Evolutionary conservation across 1,140 invertebrate species (phyloP).

Genomic region (Hermetia illucens): DNA sequence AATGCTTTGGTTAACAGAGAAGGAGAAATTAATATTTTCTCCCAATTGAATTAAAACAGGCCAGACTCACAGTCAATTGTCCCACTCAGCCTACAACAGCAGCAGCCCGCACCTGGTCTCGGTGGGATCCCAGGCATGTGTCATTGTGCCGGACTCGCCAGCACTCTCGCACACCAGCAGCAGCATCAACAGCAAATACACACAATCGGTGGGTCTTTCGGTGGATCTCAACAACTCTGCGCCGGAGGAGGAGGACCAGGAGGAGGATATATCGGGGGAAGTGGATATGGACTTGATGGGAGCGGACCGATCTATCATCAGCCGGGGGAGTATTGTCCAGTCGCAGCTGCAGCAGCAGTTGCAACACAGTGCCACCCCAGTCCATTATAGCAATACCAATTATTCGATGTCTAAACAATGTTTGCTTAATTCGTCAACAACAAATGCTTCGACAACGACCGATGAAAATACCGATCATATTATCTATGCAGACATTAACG

Average conservation of each 20-base stretch:
- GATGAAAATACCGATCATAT: constrained; percentile 26
- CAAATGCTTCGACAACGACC: constrained; percentile 26
- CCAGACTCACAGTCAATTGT: constrained; percentile 26
- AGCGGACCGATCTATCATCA: constrained; percentile 32
- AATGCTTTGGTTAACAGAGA: too few species aligned
- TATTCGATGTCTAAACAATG: constrained; percentile 33
- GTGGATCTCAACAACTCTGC: constrained; percentile 32
- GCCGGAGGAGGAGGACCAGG: constrained; percentile 27
- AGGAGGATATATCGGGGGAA: constrained; percentile 27
- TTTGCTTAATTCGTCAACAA: constrained; percentile 21
- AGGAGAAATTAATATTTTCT: too few species aligned
- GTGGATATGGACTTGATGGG: constrained; percentile 31
- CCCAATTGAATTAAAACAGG: too few species aligned
- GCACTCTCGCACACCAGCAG: constrained; percentile 25
- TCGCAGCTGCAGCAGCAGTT: constrained; percentile 29
- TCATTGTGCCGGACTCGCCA: constrained; percentile 28
- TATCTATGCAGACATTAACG: constrained; percentile 30
- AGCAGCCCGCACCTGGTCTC: constrained; percentile 31
- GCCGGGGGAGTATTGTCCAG: constrained; percentile 30
- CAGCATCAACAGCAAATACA: constrained; percentile 21
- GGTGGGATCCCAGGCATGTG: constrained; percentile 30
- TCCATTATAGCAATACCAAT: constrained; percentile 32
- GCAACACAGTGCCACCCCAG: constrained; percentile 30
- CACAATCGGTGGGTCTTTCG: constrained; percentile 10
- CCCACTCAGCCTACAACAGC: constrained; percentile 31